These are phyloP conservation scores for Aphidius gifuensis DNA, from an alignment of 1,140 invertebrate genomes.

Conservation along the genomic window DNA sequence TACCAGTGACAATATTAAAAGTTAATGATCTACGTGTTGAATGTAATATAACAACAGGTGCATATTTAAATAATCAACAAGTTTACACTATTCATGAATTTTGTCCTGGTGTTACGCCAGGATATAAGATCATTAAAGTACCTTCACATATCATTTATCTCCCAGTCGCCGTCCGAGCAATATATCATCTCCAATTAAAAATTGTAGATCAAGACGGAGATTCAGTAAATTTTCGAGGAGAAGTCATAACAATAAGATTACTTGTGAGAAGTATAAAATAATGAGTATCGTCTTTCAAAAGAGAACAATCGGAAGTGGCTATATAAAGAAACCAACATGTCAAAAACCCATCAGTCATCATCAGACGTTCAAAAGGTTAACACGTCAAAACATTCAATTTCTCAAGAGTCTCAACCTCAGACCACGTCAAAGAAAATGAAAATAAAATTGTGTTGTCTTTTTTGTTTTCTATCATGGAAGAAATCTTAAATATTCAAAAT, in stretches of 20 bases:
- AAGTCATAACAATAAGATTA: neutral
- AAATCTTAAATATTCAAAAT: neutral
- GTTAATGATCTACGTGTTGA: neutral
- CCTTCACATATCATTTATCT: neutral
- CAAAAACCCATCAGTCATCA: neutral
- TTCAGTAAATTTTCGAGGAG: neutral
- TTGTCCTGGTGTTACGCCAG: neutral
- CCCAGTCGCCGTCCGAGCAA: neutral
- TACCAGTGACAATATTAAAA: neutral
- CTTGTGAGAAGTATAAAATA: too few species aligned
- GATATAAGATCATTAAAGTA: constrained; percentile 1
- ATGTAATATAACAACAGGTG: neutral
- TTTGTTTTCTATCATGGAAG: constrained; percentile 3
- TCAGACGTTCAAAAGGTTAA: neutral
- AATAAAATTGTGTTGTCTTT: neutral
- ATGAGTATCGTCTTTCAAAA: neutral
- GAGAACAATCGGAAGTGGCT: neutral
- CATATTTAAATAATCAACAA: neutral
- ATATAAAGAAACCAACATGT: neutral
- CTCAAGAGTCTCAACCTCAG: too few species aligned
- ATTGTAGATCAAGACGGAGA: neutral
- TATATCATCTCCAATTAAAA: neutral
- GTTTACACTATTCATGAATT: constrained; percentile 2
- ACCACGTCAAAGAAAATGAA: neutral
- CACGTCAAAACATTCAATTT: neutral